Evolutionary conservation across 2,888 invertebrate genomes (phyloP).

Genomic region (Drosophila peninsularis): DNA sequence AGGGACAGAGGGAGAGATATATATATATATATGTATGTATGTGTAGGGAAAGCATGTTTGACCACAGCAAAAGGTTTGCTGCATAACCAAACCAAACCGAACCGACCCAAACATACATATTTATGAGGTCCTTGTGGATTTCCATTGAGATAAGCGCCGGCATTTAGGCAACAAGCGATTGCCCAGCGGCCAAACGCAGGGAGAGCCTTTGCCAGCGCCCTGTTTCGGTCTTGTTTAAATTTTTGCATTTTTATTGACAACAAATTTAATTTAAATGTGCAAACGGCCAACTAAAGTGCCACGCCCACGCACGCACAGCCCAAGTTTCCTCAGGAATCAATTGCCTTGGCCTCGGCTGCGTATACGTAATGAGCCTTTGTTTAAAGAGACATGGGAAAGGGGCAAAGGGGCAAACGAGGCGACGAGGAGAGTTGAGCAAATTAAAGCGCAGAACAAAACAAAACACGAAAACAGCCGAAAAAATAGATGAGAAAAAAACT

Average conservation of each 20-base stretch:
- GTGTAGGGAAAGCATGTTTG: slow-evolving; percentile 45
- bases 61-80: slow-evolving; percentile 66
- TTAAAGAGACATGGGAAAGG: slow-evolving; percentile 31
- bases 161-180: slow-evolving; percentile 69
- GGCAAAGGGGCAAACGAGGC: neutral
- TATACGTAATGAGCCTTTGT: slow-evolving; percentile 74
- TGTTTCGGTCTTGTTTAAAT: slow-evolving; percentile 23
- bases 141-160: slow-evolving; percentile 74
- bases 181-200: slow-evolving; percentile 34
- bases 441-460: slow-evolving; percentile 52
- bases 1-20: slow-evolving; percentile 6
- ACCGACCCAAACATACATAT: slow-evolving; percentile 64
- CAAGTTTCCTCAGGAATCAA: slow-evolving; percentile 53
- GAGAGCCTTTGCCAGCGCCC: slow-evolving; percentile 24
- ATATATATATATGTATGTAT: neutral
- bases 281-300: slow-evolving; percentile 24
- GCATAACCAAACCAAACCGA: slow-evolving; percentile 29
- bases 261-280: slow-evolving; percentile 70
- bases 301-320: slow-evolving; percentile 9
- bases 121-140: slow-evolving; percentile 79
- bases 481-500: slow-evolving; percentile 54
- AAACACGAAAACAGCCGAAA: slow-evolving; percentile 28
- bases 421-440: slow-evolving; percentile 28
- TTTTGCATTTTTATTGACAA: slow-evolving; percentile 61
- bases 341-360: slow-evolving; percentile 62